Conservation (phyloP, 2,797 vertebrate species). For the Telmatherina bonti region DNA sequence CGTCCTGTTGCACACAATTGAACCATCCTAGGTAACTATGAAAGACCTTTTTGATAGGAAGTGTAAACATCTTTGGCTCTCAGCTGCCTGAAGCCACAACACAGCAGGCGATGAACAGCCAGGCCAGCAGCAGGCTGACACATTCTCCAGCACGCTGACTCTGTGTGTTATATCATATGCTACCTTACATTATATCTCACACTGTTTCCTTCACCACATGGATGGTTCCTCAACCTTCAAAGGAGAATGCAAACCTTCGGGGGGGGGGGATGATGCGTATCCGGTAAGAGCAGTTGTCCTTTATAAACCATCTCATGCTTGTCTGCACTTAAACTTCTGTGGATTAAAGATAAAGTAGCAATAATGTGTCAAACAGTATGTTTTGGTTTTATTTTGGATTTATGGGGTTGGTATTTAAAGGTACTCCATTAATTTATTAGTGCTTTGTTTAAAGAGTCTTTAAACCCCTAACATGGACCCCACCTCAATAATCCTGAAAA, state of each 20-base stretch:
- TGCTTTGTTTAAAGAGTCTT: constrained; percentile 1
- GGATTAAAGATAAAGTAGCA: background rate
- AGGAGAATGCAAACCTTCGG: constrained; percentile 21
- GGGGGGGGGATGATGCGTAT: constrained; percentile 10
- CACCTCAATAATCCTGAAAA: constrained; percentile 3
- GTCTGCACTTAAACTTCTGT: constrained; percentile 10
- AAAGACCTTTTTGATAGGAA: constrained; percentile 22
- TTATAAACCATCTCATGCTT: background rate
- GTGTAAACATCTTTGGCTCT: constrained; percentile 16
- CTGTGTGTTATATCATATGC: constrained; percentile 1
- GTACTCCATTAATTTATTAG: constrained; percentile 3
- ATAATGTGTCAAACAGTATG: background rate
- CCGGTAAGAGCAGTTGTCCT: constrained; percentile 11
- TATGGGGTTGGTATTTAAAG: background rate
- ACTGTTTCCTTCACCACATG: constrained; percentile 6
- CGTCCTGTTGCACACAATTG: background rate
- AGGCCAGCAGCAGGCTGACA: constrained; percentile 14
- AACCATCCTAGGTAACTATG: constrained; percentile 21
- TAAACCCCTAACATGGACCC: background rate
- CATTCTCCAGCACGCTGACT: constrained; percentile 7
- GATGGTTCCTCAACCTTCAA: constrained; percentile 11
- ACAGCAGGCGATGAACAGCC: constrained; percentile 21
- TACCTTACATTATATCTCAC: constrained; percentile 10
- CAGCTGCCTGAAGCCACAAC: constrained; percentile 7
- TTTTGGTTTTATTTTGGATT: background rate